Conservation (phyloP, 2,888 invertebrate genomes). For the Ptychoptera contaminata region DNA sequence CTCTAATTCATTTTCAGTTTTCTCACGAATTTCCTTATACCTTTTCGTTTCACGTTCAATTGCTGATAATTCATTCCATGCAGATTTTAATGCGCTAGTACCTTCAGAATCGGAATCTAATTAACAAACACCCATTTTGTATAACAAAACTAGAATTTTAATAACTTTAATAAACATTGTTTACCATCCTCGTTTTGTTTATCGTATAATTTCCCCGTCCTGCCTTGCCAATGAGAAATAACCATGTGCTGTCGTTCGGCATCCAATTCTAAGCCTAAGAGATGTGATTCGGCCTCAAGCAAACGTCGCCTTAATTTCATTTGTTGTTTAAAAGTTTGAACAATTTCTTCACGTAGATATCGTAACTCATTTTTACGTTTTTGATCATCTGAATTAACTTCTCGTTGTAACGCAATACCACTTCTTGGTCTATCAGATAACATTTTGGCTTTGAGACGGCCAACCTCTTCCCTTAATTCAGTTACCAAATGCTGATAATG, state of each 20-base stretch:
- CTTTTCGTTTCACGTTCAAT: conserved; percentile 75
- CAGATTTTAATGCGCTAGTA: conserved; percentile 46
- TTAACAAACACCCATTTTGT: neutral
- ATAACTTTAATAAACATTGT: neutral
- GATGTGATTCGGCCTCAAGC: conserved; percentile 81
- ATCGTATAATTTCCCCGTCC: conserved; percentile 48
- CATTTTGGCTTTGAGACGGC: conserved; percentile 64
- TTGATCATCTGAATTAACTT: conserved; percentile 26
- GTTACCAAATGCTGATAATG: conserved; percentile 30
- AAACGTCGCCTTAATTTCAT: conserved; percentile 75
- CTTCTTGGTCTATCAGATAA: conserved; percentile 45
- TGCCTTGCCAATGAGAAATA: conserved; percentile 73
- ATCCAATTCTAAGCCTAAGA: conserved; percentile 73
- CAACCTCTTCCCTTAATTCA: conserved; percentile 63
- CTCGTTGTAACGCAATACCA: conserved; percentile 22
- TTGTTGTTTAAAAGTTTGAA: conserved; percentile 80
- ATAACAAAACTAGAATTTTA: neutral
- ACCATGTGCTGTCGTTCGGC: conserved; percentile 77
- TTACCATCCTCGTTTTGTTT: conserved; percentile 25
- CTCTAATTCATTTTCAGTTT: conserved; percentile 68
- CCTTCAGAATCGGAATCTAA: conserved; percentile 29
- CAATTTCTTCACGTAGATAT: conserved; percentile 66
- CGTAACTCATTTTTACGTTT: conserved; percentile 38
- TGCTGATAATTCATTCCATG: conserved; percentile 69
- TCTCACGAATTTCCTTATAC: conserved; percentile 56